Evolutionary conservation across 1,140 invertebrate species (phyloP), one percentile per base, ranked within the genome.

Genomic region (Tetranychus cinnabarinus): DNA sequence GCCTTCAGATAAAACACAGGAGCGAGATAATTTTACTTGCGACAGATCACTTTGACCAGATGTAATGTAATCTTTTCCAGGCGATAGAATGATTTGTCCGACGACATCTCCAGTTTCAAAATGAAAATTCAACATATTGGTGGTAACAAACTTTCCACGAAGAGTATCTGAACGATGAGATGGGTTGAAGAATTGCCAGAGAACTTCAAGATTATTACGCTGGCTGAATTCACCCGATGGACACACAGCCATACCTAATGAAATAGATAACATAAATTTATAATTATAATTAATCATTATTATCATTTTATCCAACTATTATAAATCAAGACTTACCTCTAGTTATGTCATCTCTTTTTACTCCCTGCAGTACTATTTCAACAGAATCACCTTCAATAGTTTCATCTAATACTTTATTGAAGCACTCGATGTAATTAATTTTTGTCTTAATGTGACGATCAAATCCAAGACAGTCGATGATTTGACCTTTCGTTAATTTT

Each of bases 341-440:
- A 65, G 78, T 81, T 56, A 97, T 75, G 46, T 97, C 92, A 63
- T 97, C 91, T 56, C 88, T 78, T 70, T 96, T 96, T 0, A 97
- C 70, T 46, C 88, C 84, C 63, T 86, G 77, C 1, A 97, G 77
- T 6, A 99, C 72, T 52, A 90, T 88, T 46, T 92, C 95, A 36
- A 97, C 70, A 70, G 97, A 92, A 74, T 98, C 80, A 39, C 95
- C 95, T 57, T 95, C 92, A 65, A 97, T 85, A 0, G 89, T 90
- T 70, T 90, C 42, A 13, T 97, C 90, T 47, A 98, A 72, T 63
- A 86, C 91, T 72, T 98, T 83, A 70, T 92, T 89, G 76, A 97
- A 99, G 86, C 97, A 97, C 75, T 99, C 95, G 62, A 97, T 80
- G 69, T 75, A 90, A 8, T 88, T 89, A 6, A 97, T 80, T 0